These are phyloP conservation scores for Heterochromis multidens DNA, from an alignment of 2,113 vertebrate genomes.

Conservation along the genomic window DNA sequence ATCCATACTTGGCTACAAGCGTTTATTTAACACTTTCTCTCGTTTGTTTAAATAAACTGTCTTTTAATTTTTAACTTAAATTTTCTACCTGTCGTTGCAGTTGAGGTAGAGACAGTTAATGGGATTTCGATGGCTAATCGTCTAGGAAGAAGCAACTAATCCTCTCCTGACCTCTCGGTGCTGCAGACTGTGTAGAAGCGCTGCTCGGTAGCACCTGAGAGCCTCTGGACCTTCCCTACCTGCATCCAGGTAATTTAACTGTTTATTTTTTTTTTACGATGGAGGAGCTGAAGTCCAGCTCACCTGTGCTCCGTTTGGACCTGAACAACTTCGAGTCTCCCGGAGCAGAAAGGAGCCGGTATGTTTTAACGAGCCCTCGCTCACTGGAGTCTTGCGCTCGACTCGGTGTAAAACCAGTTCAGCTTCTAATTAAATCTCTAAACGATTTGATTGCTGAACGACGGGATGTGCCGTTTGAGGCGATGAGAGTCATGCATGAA, in stretches of 20 bases:
- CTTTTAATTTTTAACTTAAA: background rate
- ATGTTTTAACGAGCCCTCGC: conserved; percentile 67
- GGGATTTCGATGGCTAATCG: background rate
- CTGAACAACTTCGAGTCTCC: conserved; percentile 48
- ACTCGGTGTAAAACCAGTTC: conserved; percentile 70
- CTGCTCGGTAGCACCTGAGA: background rate
- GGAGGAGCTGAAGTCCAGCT: conserved; percentile 34
- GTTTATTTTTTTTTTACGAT: background rate
- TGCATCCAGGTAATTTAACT: background rate
- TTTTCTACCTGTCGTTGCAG: background rate
- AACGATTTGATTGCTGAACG: conserved; percentile 53
- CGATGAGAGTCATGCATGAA: conserved; percentile 58
- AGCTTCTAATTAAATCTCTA: conserved; percentile 63
- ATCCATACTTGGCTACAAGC: background rate
- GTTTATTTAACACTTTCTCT: background rate
- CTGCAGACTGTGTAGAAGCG: background rate
- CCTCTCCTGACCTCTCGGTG: conserved; percentile 37
- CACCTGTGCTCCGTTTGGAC: conserved; percentile 46
- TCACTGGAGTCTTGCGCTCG: conserved; percentile 66
- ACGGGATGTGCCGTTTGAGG: conserved; percentile 29
- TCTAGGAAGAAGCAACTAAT: conserved; percentile 30
- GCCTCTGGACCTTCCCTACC: background rate
- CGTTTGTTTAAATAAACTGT: background rate
- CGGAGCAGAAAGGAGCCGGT: conserved; percentile 26
- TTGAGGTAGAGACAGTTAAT: background rate